Base-by-base conservation (phyloP, 1,140 invertebrate genomes). In the Chymomyza costata region DNA sequence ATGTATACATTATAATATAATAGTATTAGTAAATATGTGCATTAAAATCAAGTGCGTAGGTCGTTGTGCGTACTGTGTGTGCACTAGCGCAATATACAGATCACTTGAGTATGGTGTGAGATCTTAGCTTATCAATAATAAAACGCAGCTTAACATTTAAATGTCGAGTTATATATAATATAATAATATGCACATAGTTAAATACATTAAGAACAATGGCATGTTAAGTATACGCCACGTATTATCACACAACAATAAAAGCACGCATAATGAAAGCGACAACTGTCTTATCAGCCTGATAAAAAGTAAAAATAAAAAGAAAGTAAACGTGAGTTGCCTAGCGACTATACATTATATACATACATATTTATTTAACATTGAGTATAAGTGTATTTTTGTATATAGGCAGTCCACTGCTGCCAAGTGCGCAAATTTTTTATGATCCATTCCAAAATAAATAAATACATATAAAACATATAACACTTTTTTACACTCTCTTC, bases 41-140 rank as follows among this genome's bases (percentile, higher is more conserved):
- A n/a, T 55, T 47, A 25, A 55, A 65, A 70, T 55, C 50, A 58
- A 65, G 53, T 48, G 51, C 47, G 45, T 43, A 67, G 69, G 59
- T 68, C 61, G 66, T n/a, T n/a, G n/a, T 62, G 61, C 66, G 62
- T 64, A 76, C 71, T 62, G 55, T n/a, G 31, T 32, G 19, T 46
- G 37, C 32, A 48, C 28, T 47, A 71, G 21, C 21, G 21, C 21
- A 25, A 25, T 25, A 25, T 5, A 25, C 21, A 8, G 21, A n/a
- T n/a, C n/a, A n/a, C n/a, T n/a, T n/a, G 21, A 25, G 21, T 25
- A 25, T 5, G 21, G 8, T 25, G 21, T 25, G 3, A 8, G 48
- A 50, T 56, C 15, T 35, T 10, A n/a, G 28, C 66, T 76, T 78
- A 78, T 78, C 71, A 67, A 53, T 46, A 19, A 34, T 43, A 52